Conservation (phyloP, 2,888 invertebrate species). For the Netelia virgata region DNA sequence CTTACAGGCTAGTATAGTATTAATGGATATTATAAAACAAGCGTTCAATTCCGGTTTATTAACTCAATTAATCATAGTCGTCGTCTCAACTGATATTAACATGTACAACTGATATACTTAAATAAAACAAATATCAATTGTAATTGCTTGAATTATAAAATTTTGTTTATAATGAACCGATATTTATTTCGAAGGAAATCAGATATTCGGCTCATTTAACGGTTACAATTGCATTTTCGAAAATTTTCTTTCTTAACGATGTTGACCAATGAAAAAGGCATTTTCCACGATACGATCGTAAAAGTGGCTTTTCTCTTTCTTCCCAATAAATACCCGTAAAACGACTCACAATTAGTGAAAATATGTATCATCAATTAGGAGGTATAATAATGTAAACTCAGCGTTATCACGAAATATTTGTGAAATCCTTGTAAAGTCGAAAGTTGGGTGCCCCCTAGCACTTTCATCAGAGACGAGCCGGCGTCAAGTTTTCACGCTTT, state of each 20-base stretch:
- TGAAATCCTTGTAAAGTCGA: constrained; percentile 58
- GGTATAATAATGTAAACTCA: constrained; percentile 2
- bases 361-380: neutral
- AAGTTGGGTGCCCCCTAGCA: constrained; percentile 47
- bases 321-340: neutral
- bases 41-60: no score
- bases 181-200: no score
- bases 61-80: no score
- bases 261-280: neutral
- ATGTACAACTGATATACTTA: no score
- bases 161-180: no score
- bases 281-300: neutral
- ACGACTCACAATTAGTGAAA: neutral
- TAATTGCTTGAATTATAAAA: no score
- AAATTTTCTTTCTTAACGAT: neutral
- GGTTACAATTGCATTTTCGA: neutral
- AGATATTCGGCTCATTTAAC: no score
- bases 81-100: no score
- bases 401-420: constrained; percentile 20
- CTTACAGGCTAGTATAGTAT: no score
- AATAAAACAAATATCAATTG: no score
- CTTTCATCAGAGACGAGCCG: constrained; percentile 60
- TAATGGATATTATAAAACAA: no score
- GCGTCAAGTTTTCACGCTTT: constrained; percentile 65
- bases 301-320: neutral